phyloP scores from a whole-genome alignment of 2,113 vertebrate species.

The Oreochromis spilurus region DNA sequence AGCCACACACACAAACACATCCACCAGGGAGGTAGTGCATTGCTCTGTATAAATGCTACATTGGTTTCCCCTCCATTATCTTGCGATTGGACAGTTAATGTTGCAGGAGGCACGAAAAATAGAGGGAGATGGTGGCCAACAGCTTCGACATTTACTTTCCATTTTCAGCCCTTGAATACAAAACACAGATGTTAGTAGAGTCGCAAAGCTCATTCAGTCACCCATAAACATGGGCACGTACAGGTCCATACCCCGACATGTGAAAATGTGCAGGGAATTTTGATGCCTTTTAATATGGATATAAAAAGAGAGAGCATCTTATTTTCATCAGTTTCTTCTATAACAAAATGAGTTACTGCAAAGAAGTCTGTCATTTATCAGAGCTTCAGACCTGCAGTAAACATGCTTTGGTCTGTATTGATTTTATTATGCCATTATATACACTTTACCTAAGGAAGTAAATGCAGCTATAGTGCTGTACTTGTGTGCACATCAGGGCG shows the following conservation, averaged over 20 bases:
- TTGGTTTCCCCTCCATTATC: constrained; percentile 58
- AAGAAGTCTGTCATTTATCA: constrained; percentile 33
- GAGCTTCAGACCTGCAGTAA: constrained; percentile 48
- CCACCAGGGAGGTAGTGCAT: background rate
- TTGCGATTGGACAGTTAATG: constrained; percentile 53
- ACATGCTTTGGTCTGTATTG: background rate
- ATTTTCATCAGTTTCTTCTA: constrained; percentile 1
- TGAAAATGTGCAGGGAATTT: background rate
- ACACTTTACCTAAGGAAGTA: background rate
- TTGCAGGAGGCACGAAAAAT: constrained; percentile 39
- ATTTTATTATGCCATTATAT: constrained; percentile 12
- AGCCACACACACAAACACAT: background rate
- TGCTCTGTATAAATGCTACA: constrained; percentile 24
- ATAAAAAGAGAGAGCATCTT: background rate
- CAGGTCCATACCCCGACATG: background rate
- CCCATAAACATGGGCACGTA: background rate
- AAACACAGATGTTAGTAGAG: background rate
- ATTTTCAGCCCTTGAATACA: background rate
- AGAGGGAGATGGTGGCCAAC: constrained; percentile 12
- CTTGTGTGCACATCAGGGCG: background rate
- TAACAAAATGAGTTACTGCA: constrained; percentile 30
- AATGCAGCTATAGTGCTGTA: background rate
- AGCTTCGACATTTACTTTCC: constrained; percentile 21
- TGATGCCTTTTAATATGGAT: constrained; percentile 22
- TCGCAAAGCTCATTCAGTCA: background rate